These are phyloP conservation scores for Ditylenchus dipsaci DNA, from an alignment of 1,140 invertebrate genomes.

Conservation along the genomic window DNA sequence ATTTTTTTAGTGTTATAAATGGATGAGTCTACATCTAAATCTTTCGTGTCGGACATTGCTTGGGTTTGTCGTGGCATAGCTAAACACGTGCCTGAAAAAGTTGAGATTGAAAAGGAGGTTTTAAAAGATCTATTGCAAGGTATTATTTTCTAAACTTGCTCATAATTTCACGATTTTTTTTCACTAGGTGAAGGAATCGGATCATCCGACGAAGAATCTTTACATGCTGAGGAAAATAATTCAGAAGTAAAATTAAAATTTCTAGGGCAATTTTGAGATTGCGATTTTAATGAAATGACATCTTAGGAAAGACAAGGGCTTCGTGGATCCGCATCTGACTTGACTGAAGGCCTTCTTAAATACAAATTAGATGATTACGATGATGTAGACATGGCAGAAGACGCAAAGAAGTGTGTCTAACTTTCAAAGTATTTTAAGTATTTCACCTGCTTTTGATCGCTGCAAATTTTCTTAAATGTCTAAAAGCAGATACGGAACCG, in stretches of 20 bases:
- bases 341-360: slow-evolving; percentile 15
- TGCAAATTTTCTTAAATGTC: too few relatives aligned
- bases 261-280: neutral
- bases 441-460: slow-evolving; percentile 6
- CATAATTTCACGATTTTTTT: neutral
- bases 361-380: slow-evolving; percentile 35
- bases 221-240: slow-evolving; percentile 1
- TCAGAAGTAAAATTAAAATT: slow-evolving; percentile 11
- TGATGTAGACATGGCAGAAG: slow-evolving; percentile 8
- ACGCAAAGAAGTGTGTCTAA: neutral
- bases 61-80: slow-evolving; percentile 20
- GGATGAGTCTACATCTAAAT: neutral
- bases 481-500: too few relatives aligned
- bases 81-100: slow-evolving; percentile 19
- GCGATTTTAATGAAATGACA: too few relatives aligned
- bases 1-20: too few relatives aligned
- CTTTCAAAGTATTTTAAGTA: neutral
- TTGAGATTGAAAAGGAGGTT: slow-evolving; percentile 18
- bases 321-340: neutral
- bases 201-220: slow-evolving; percentile 13
- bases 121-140: slow-evolving; percentile 17
- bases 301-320: neutral
- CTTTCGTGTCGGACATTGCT: slow-evolving; percentile 14
- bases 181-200: slow-evolving; percentile 12
- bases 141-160: neutral